A percentile compares a stretch with the other conserved stretches of the same genome.
Evolutionary conservation across 2,113 vertebrate genomes (phyloP).

Genomic region (Glareola pratincola): DNA sequence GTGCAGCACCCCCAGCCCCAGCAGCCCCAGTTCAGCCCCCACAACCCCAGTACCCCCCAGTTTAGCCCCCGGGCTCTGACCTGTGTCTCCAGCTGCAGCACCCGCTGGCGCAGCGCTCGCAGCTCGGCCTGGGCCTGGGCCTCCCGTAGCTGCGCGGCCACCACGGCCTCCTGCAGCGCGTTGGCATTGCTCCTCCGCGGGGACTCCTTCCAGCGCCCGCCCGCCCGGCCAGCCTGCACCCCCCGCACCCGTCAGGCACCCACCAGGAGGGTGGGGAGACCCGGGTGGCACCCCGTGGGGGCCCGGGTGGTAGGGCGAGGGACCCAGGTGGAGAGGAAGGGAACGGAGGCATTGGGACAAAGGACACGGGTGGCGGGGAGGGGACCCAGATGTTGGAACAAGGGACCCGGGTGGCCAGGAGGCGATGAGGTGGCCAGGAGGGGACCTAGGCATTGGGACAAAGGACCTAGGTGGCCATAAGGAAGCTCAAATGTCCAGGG

Average conservation of each 20-base stretch:
- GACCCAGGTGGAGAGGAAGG: no score
- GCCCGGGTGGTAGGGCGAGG: no score
- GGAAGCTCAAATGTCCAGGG: no score
- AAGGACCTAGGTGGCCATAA: background rate
- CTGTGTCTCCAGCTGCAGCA: background rate
- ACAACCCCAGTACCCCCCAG: background rate
- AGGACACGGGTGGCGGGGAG: background rate
- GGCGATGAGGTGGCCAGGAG: no score
- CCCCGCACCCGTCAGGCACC: background rate
- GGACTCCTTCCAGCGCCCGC: background rate
- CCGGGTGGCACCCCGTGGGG: background rate
- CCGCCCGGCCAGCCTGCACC: background rate
- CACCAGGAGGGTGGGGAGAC: accelerated
- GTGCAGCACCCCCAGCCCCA: background rate
- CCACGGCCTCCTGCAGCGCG: background rate
- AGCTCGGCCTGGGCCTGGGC: background rate
- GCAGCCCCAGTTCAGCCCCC: background rate
- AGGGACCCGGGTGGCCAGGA: background rate
- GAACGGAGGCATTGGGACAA: no score
- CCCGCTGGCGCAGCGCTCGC: background rate
- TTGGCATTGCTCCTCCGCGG: background rate
- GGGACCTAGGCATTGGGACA: no score
- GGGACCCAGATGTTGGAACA: no score
- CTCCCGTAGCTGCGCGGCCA: background rate
- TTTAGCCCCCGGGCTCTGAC: background rate